These are phyloP conservation scores for Ramazzottius varieornatus DNA, from an alignment of 2,888 invertebrate genomes.

Conservation along the genomic window DNA sequence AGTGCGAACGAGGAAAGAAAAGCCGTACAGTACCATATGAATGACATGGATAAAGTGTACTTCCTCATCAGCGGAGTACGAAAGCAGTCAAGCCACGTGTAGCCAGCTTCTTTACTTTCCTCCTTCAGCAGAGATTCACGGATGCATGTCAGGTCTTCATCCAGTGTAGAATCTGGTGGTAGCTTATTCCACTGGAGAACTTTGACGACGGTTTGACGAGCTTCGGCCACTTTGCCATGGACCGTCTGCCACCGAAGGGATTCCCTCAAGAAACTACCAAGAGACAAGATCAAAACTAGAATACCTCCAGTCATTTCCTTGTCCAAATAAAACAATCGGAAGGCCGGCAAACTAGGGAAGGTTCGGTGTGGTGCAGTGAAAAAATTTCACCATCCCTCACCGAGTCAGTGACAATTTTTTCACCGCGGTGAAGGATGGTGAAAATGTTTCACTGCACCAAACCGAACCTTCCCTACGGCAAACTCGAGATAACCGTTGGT, in stretches of 20 bases:
- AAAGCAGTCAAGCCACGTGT: slow-evolving; percentile 1
- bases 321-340: too few relatives aligned
- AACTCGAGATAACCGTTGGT: too few relatives aligned
- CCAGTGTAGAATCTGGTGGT: background rate
- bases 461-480: too few relatives aligned
- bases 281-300: background rate
- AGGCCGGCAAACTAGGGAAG: too few relatives aligned
- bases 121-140: background rate
- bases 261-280: background rate
- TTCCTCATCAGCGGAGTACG: background rate
- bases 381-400: too few relatives aligned
- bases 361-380: too few relatives aligned
- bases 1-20: background rate
- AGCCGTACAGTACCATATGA: background rate
- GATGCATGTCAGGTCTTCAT: background rate
- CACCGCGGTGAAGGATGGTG: too few relatives aligned
- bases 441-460: too few relatives aligned
- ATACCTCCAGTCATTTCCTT: background rate
- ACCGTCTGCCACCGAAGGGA: background rate
- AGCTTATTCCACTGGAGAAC: background rate
- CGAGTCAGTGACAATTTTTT: too few relatives aligned
- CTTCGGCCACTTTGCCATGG: background rate
- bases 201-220: background rate
- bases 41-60: background rate
- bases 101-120: background rate